A percentile compares a stretch with the other conserved stretches of the same genome.
Evolutionary conservation across 2,797 vertebrate genomes (phyloP).

Genomic region (Australoheros facetus): DNA sequence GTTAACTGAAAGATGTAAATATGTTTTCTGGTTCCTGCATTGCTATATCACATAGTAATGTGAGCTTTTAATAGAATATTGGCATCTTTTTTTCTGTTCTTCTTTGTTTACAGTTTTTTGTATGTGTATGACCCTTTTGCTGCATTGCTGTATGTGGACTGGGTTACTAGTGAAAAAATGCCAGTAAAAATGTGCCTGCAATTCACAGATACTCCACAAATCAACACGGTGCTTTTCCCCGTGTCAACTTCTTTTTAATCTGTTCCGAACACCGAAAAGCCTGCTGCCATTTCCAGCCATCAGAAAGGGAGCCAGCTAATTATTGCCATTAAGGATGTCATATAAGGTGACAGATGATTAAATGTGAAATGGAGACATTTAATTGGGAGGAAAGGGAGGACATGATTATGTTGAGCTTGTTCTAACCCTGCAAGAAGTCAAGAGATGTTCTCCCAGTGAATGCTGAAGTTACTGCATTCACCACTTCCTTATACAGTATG

Average conservation of each 20-base stretch:
- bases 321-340: neutral
- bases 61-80: neutral
- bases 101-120: slow-evolving; percentile 66
- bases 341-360: neutral
- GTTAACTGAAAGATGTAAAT: too few species aligned
- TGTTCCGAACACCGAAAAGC: neutral
- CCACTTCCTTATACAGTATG: neutral
- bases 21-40: too few species aligned
- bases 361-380: neutral
- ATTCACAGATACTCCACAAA: neutral
- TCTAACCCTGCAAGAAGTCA: neutral
- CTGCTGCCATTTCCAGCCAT: neutral
- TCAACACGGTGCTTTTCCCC: neutral
- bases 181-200: neutral
- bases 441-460: neutral
- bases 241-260: neutral
- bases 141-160: slow-evolving; percentile 56
- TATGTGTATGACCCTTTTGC: slow-evolving; percentile 68
- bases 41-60: neutral
- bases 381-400: neutral
- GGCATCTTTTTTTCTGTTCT: neutral
- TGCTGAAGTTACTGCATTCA: neutral
- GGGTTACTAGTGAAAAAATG: slow-evolving; percentile 60
- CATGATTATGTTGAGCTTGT: neutral
- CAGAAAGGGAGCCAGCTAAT: neutral